These are phyloP conservation scores for Pseudomyrmex pallidus DNA, from an alignment of 1,140 invertebrate genomes.

Conservation along the genomic window DNA sequence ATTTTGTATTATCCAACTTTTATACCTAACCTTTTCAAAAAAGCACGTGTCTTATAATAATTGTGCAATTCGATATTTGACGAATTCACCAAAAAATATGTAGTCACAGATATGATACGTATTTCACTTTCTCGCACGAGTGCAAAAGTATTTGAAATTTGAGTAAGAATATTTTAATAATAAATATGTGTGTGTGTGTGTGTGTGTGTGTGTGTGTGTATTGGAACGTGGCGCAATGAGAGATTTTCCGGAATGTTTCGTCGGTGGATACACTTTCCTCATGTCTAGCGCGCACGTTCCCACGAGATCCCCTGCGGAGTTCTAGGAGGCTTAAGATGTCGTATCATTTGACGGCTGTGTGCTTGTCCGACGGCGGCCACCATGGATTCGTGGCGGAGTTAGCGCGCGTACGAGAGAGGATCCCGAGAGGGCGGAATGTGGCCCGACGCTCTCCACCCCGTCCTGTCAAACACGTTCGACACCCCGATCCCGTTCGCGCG, in stretches of 20 bases:
- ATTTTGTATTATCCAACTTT: background rate
- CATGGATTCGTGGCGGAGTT: slow-evolving; percentile 65
- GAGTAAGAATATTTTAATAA: background rate
- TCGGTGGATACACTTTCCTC: slow-evolving; percentile 55
- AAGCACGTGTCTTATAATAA: background rate
- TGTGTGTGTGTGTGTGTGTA: background rate
- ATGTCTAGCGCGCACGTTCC: slow-evolving; percentile 60
- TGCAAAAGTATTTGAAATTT: too few species aligned
- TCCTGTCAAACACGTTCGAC: slow-evolving; percentile 75
- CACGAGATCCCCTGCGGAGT: slow-evolving; percentile 69
- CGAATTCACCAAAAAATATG: background rate
- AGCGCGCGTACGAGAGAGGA: slow-evolving; percentile 60
- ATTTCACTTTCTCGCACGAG: too few species aligned
- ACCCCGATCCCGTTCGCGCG: slow-evolving; percentile 53
- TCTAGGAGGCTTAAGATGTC: slow-evolving; percentile 68
- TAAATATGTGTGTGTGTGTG: slow-evolving; percentile 2
- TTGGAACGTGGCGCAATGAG: slow-evolving; percentile 29
- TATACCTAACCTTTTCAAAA: background rate
- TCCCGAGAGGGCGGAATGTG: slow-evolving; percentile 68
- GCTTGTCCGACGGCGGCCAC: slow-evolving; percentile 46
- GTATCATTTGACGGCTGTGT: slow-evolving; percentile 69
- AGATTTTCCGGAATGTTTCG: slow-evolving; percentile 36
- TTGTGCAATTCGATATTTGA: background rate
- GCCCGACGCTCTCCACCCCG: slow-evolving; percentile 66
- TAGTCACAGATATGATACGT: too few species aligned